Conservation (phyloP, 1,140 invertebrate species). For the Venturia canescens region DNA sequence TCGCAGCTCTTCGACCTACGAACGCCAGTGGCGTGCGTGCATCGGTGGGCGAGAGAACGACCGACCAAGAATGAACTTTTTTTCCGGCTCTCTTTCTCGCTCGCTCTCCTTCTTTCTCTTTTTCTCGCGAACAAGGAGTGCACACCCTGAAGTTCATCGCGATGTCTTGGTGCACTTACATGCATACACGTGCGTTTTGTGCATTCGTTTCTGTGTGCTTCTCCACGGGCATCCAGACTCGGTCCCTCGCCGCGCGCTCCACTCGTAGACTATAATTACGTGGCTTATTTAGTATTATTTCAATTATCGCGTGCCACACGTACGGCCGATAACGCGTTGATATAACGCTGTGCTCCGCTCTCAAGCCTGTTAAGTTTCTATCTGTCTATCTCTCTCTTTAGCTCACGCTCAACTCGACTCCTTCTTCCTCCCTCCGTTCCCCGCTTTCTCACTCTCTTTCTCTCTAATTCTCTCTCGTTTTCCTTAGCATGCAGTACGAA, state of each 20-base stretch:
- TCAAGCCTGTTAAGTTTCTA: conserved; percentile 15
- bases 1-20: conserved; percentile 16
- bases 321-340: conserved; percentile 64
- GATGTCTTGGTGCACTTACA: conserved; percentile 44
- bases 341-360: conserved; percentile 44
- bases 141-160: conserved; percentile 52
- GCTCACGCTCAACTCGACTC: background rate
- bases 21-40: conserved; percentile 45
- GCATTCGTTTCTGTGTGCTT: background rate
- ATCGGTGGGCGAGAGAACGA: conserved; percentile 25
- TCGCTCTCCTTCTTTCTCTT: background rate
- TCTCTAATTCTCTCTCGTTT: background rate
- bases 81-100: conserved; percentile 15
- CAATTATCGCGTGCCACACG: conserved; percentile 71
- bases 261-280: conserved; percentile 66
- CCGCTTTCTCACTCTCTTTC: conserved; percentile 1
- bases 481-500: background rate
- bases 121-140: conserved; percentile 28
- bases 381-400: background rate
- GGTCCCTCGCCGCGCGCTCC: conserved; percentile 35
- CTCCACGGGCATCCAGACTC: conserved; percentile 28
- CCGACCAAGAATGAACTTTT: background rate
- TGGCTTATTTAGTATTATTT: conserved; percentile 71
- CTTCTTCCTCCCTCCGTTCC: conserved; percentile 5
- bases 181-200: conserved; percentile 25